Evolutionary conservation across 1,140 invertebrate species (phyloP), one percentile per base, ranked within the genome.

Genomic region (Mesaphorura yosii): DNA sequence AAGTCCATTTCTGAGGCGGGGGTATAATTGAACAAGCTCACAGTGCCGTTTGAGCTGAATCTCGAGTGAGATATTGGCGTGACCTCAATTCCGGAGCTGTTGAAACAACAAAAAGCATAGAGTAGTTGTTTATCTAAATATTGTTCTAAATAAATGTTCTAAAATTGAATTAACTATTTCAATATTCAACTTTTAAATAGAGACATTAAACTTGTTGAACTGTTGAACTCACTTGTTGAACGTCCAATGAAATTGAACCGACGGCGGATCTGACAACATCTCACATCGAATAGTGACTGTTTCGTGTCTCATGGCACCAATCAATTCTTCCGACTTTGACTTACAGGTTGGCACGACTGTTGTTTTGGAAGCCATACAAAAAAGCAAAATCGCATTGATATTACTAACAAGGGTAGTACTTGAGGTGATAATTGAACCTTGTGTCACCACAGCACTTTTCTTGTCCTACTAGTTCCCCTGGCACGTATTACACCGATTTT

Each of bases 1-100:
- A 88, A 91, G 70, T 90, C 86, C 70, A 86, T 77, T 67, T 88
- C 86, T 4, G 80, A 80, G 20, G 77, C 77, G 1, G 87, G 87
- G 1, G 85, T 88, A 67, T 88, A 89, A 68, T 86, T 85, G 25
- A 88, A 71, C 2, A 77, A 77, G n/a, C 83, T 86, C 17, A 79
- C 76, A 48, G 77, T 76, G 20, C 80, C 75, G 57, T 75, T 66
- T 63, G 73, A 70, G 48, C 77, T 76, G 65, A 78, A 59, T 31
- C 55, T 31, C 6, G 55, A 57, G 26, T 44, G 22, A 14, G 53
- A 41, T 10, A 62, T 47, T 37, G 38, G 49, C 29, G 37, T 55
- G 2, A 63, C 50, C 38, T 57, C 61, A 19, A 59, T 47, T 22
- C 61, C 57, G 23, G 57, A 59, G 52, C 58, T 58, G 45, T 63